Conservation (phyloP, 2,797 vertebrate genomes). For the Hydrophis major region DNA sequence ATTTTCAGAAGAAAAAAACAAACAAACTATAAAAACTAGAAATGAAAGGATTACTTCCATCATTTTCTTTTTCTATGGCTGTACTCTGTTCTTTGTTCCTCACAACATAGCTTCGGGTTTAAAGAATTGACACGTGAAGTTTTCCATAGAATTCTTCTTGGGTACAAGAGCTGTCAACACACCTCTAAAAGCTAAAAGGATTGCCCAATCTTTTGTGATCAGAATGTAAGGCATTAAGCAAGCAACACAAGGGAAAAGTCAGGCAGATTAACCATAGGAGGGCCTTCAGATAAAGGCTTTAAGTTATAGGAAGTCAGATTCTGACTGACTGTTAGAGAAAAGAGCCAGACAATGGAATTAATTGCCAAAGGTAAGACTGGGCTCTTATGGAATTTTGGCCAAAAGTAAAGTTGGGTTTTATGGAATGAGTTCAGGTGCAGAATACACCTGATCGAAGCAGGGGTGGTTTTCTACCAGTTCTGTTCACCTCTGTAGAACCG, state of each 20-base stretch:
- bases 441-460: neutral
- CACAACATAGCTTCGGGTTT: neutral
- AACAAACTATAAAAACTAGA: neutral
- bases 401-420: neutral
- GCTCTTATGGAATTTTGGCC: neutral
- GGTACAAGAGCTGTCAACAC: neutral
- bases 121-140: neutral
- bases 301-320: neutral
- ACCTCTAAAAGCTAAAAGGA: neutral
- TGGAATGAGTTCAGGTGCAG: neutral
- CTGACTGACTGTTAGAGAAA: neutral
- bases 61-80: neutral
- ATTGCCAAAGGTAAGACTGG: neutral
- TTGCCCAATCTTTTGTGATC: neutral
- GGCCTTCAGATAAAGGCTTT: neutral
- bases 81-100: neutral
- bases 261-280: neutral
- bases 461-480: too few species aligned
- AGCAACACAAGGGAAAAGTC: neutral
- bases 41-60: neutral
- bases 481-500: too few species aligned
- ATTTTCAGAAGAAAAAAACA: neutral
- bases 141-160: neutral
- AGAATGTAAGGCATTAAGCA: neutral
- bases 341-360: neutral